Evolutionary conservation across 2,888 invertebrate genomes (phyloP), one percentile per base, ranked within the genome.

Genomic region (Eristalis arbustorum): DNA sequence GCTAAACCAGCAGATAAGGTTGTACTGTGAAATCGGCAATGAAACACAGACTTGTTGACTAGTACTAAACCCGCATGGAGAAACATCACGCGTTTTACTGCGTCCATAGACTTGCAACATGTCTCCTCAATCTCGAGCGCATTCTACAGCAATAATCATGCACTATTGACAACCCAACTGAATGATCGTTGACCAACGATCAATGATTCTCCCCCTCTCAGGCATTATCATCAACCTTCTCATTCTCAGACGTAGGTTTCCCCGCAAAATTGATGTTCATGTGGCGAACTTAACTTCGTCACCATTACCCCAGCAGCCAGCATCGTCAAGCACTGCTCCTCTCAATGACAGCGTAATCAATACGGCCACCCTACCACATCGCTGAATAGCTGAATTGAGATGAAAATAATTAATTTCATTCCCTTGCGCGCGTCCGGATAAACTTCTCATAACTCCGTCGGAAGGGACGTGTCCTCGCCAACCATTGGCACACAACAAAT

Each of bases 401-500:
- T 63, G 66, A 84, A 79, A 84, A 79, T 71, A 79, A 79, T 84
- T 84, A 79, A 84, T 84, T 84, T 73, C 63, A 18, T 49, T 59
- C 59, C 14, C 25, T 63, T 40, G 8, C 57, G 37, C 31, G 49
- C 49, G 49, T 49, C 49, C 49, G 66, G 62, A 75, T 61, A 79
- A 62, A 61, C 25, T 74, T 84, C 37, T 79, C 74, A 84, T 79
- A 84, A 74, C 73, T 78, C 72, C 61, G 18, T 59, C 31, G 63
- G 37, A 57, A 3, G 31, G 8, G n/a, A 13, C n/a, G 11, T 18
- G 18, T 22, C 66, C 5, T 13, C 62, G 57, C 22, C 57, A 1
- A 31, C 63, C 67, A 84, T 84, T 76, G 84, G 72, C 84, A 85
- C 56, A 64, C n/a, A 84, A 80, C 80, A 84, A 84, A 82, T 69